Conservation (phyloP, 2,888 invertebrate genomes). For the Oxycera nigricornis region DNA sequence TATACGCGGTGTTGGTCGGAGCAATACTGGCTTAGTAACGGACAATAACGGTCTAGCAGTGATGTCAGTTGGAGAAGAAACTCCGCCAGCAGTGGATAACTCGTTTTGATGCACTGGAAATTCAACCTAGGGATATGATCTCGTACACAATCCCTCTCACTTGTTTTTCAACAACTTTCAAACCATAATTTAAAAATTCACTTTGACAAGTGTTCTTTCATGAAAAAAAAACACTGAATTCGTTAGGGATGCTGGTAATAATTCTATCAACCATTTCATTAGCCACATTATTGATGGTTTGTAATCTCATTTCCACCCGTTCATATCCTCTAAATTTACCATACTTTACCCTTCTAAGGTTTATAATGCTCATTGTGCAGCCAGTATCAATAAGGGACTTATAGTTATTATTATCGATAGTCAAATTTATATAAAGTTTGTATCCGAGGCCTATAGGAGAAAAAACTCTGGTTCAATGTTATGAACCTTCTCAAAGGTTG, state of each 20-base stretch:
- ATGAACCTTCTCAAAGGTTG: neutral
- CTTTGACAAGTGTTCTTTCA: no score
- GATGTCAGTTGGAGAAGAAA: no score
- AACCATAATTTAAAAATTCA: no score
- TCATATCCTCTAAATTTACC: neutral
- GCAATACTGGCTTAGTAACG: no score
- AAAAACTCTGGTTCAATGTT: neutral
- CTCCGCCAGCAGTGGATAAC: no score
- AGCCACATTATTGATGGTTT: neutral
- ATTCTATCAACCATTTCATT: neutral
- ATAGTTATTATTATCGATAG: neutral
- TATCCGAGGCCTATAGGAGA: no score
- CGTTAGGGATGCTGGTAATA: neutral
- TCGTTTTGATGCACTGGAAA: no score
- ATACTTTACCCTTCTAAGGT: neutral
- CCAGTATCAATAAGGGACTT: neutral
- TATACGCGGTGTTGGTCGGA: no score
- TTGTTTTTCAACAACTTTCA: no score
- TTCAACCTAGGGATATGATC: no score
- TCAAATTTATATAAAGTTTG: neutral
- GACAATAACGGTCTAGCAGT: no score
- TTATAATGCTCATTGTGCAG: neutral
- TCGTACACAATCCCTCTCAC: no score
- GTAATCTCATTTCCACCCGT: neutral
- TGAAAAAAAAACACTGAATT: neutral